Conservation (phyloP, 2,797 vertebrate genomes). For the Thamnophis elegans region DNA sequence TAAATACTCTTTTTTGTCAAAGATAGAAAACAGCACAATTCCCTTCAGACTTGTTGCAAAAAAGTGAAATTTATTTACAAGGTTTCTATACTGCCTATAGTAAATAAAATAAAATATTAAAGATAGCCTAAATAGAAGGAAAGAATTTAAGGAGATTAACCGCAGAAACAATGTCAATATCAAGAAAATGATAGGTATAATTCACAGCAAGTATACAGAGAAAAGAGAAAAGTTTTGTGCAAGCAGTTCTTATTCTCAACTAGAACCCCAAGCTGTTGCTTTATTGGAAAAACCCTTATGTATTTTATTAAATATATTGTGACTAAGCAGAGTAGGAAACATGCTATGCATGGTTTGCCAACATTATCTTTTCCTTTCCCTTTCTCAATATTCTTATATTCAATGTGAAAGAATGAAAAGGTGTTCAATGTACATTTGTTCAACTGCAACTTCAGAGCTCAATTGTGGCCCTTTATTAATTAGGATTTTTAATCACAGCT, state of each 20-base stretch:
- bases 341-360: neutral
- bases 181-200: neutral
- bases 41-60: neutral
- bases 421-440: neutral
- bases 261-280: no score
- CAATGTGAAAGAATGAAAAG: neutral
- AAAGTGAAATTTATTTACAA: neutral
- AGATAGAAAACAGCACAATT: neutral
- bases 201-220: neutral
- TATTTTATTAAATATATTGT: neutral
- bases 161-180: neutral
- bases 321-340: neutral
- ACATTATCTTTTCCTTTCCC: neutral
- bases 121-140: neutral
- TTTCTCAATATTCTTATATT: neutral
- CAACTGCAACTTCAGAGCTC: neutral
- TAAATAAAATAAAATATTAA: neutral
- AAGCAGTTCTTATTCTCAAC: no score
- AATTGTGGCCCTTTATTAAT: neutral
- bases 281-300: neutral
- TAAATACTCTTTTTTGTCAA: neutral
- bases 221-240: neutral
- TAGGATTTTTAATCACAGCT: neutral
- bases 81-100: no score
- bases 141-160: neutral